Percentiles rank a stretch among this genome's conserved stretches.
Evolutionary conservation across 2,797 vertebrate species (phyloP).

Genomic region (Lacerta agilis): DNA sequence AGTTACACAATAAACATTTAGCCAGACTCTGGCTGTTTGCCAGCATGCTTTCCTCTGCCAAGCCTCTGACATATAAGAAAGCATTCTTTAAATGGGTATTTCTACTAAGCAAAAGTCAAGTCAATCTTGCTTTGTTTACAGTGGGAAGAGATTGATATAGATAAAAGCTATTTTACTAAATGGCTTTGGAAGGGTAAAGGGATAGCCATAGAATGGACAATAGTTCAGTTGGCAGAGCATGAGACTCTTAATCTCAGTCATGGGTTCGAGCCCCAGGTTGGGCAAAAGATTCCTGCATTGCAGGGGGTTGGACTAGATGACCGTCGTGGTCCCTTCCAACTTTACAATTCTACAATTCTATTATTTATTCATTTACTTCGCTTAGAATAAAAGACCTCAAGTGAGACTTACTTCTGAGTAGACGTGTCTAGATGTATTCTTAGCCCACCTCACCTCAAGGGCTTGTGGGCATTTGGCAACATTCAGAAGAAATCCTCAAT

Average conservation of each 20-base stretch:
- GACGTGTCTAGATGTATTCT: not conserved
- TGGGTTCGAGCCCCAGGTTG: no score
- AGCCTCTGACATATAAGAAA: not conserved
- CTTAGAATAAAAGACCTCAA: not conserved
- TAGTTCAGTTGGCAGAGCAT: no score
- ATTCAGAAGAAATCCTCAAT: not conserved
- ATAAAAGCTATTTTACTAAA: not conserved
- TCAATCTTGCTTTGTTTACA: constrained; percentile 9
- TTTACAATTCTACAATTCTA: no score
- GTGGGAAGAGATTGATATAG: not conserved
- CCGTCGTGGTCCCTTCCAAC: no score
- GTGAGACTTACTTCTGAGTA: not conserved
- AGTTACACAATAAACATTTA: constrained; percentile 86
- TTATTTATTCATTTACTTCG: not conserved
- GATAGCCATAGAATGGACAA: not conserved
- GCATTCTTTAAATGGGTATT: not conserved
- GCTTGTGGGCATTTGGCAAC: not conserved
- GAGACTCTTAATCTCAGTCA: not conserved
- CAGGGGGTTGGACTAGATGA: no score
- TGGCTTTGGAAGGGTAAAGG: not conserved
- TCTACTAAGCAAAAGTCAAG: constrained; percentile 18
- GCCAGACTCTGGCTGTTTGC: constrained; percentile 73
- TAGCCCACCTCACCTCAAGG: not conserved
- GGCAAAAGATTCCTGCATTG: no score
- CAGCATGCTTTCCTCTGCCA: constrained; percentile 33